A percentile compares a stretch with the other conserved stretches of the same genome.
These are phyloP conservation scores for Brenthis hecate DNA, from an alignment of 2,888 invertebrate genomes.

Conservation along the genomic window DNA sequence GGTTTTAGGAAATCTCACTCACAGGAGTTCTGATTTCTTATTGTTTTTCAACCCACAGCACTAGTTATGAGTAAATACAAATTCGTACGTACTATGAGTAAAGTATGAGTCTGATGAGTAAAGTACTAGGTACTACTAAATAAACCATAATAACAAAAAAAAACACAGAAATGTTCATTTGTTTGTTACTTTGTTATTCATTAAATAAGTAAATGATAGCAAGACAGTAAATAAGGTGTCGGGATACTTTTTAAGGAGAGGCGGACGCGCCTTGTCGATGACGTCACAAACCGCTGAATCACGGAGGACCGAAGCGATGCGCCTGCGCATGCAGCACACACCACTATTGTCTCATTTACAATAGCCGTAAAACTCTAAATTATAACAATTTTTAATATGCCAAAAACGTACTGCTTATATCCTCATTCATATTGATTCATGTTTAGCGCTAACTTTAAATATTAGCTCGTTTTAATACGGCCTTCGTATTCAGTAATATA, in stretches of 20 bases:
- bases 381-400: conserved; percentile 33
- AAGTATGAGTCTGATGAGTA: too few species aligned
- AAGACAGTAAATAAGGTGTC: conserved; percentile 38
- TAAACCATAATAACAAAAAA: background rate
- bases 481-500: conserved; percentile 33
- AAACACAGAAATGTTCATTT: background rate
- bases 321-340: conserved; percentile 63
- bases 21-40: conserved; percentile 23
- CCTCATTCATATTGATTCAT: conserved; percentile 39
- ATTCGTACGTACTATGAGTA: too few species aligned
- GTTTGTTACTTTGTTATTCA: conserved; percentile 9
- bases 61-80: background rate
- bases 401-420: conserved; percentile 35
- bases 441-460: conserved; percentile 27
- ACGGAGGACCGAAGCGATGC: conserved; percentile 56
- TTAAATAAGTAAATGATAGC: conserved; percentile 22
- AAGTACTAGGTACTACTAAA: background rate
- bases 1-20: conserved; percentile 63
- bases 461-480: conserved; percentile 19
- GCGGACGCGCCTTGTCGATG: conserved; percentile 64
- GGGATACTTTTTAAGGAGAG: conserved; percentile 51
- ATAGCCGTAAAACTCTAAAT: conserved; percentile 37
- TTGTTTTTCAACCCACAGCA: background rate
- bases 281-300: conserved; percentile 70
- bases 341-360: conserved; percentile 52